Evolutionary conservation across 1,140 invertebrate genomes (phyloP).

Genomic region (Magallana angulata): DNA sequence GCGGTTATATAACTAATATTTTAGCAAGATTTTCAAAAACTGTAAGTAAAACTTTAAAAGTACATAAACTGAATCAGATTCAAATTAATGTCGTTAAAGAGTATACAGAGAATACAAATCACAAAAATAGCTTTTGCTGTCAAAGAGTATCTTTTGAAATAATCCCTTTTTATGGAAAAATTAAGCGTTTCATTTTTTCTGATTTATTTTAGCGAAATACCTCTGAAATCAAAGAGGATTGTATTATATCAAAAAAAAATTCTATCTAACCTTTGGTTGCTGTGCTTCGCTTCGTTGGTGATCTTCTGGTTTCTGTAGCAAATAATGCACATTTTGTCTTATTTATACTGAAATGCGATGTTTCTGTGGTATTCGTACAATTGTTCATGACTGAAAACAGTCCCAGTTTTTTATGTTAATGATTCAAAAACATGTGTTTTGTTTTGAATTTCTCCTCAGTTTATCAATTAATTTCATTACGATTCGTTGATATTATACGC

Average conservation of each 20-base stretch:
- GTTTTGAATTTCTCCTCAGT: background rate
- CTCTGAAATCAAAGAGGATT: no score
- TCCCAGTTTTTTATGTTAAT: background rate
- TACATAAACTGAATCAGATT: background rate
- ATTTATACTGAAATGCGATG: background rate
- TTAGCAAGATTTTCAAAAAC: background rate
- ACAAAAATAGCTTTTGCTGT: no score
- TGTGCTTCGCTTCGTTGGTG: background rate
- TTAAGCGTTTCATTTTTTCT: no score
- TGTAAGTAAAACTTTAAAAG: background rate
- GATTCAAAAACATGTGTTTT: constrained; percentile 1
- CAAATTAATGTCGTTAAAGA: background rate
- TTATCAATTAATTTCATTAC: background rate
- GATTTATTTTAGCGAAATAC: no score
- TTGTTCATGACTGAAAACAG: constrained; percentile 6
- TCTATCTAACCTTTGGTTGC: background rate
- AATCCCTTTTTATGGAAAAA: no score
- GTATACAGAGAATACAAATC: background rate
- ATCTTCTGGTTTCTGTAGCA: background rate
- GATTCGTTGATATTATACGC: background rate
- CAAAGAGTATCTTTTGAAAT: no score
- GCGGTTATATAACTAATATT: no score
- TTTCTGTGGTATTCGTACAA: background rate
- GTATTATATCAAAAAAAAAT: no score
- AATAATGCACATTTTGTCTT: background rate